phyloP scores from a whole-genome alignment of 1,140 invertebrate genomes.

The Drosophila oshimai region DNA sequence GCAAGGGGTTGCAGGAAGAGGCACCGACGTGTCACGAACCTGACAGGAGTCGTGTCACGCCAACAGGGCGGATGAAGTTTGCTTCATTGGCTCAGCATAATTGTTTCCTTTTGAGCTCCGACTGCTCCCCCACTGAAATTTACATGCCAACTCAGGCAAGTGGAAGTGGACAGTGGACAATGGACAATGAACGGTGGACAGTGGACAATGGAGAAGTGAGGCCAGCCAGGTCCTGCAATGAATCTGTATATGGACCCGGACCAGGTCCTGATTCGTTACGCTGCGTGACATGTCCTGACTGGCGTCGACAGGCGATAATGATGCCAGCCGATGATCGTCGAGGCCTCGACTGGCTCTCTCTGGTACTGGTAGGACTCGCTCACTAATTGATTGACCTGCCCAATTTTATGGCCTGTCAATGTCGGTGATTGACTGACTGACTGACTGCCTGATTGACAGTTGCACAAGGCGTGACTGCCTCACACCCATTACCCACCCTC shows the following conservation, averaged over 20 bases:
- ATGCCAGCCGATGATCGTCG: constrained; percentile 11
- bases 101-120: constrained; percentile 59
- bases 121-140: constrained; percentile 33
- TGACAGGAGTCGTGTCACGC: constrained; percentile 38
- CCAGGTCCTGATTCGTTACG: not conserved
- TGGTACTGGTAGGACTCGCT: not conserved
- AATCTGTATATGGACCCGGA: too few relatives aligned
- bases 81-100: constrained; percentile 74
- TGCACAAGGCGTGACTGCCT: constrained; percentile 14
- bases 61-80: constrained; percentile 56
- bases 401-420: constrained; percentile 48
- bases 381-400: constrained; percentile 63
- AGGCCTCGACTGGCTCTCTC: not conserved
- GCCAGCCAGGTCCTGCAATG: too few relatives aligned
- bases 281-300: constrained; percentile 33
- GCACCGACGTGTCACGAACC: constrained; percentile 17
- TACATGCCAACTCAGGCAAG: constrained; percentile 38
- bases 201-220: constrained; percentile 1
- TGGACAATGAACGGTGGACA: not conserved
- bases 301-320: constrained; percentile 46
- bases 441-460: constrained; percentile 35
- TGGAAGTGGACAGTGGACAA: constrained; percentile 14
- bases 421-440: constrained; percentile 33
- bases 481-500: not conserved
- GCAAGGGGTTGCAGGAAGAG: not conserved